These are phyloP conservation scores for Budorcas taxicolor DNA, from an alignment of 2,113 vertebrate genomes.

Conservation along the genomic window DNA sequence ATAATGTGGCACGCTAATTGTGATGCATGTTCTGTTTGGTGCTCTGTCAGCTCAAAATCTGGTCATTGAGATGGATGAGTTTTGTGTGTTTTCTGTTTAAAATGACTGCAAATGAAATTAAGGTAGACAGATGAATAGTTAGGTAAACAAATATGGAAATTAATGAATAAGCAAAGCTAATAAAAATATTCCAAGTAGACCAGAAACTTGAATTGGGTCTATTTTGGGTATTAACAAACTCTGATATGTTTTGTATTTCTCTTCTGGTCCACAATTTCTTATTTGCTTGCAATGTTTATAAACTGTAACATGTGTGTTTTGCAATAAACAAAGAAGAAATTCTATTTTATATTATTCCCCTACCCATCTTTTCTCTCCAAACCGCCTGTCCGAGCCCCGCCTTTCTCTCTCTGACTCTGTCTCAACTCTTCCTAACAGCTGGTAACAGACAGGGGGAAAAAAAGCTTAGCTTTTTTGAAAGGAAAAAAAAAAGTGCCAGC, in stretches of 20 bases:
- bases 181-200: conserved; percentile 37
- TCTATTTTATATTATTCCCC: conserved; percentile 51
- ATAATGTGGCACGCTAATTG: conserved; percentile 78
- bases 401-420: conserved; percentile 32
- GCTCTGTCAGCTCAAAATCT: conserved; percentile 61
- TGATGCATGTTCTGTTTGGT: conserved; percentile 75
- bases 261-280: conserved; percentile 56
- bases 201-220: conserved; percentile 40
- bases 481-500: neutral
- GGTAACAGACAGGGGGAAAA: conserved; percentile 12
- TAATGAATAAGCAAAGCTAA: conserved; percentile 53
- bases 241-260: conserved; percentile 60
- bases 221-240: conserved; percentile 45
- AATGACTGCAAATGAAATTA: conserved; percentile 68
- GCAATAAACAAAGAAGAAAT: conserved; percentile 56
- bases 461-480: conserved; percentile 39
- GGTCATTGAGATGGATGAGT: conserved; percentile 62
- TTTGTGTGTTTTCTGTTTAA: conserved; percentile 63
- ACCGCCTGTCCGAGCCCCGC: neutral
- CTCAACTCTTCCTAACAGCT: conserved; percentile 68
- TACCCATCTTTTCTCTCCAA: conserved; percentile 44
- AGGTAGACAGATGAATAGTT: conserved; percentile 52
- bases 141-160: conserved; percentile 52
- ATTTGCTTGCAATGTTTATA: conserved; percentile 69
- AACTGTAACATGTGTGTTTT: conserved; percentile 72